Percentiles rank a stretch among this genome's conserved stretches.
These are phyloP conservation scores for Halcyon smyrnensis DNA, from an alignment of 2,797 vertebrate species.

Conservation along the genomic window DNA sequence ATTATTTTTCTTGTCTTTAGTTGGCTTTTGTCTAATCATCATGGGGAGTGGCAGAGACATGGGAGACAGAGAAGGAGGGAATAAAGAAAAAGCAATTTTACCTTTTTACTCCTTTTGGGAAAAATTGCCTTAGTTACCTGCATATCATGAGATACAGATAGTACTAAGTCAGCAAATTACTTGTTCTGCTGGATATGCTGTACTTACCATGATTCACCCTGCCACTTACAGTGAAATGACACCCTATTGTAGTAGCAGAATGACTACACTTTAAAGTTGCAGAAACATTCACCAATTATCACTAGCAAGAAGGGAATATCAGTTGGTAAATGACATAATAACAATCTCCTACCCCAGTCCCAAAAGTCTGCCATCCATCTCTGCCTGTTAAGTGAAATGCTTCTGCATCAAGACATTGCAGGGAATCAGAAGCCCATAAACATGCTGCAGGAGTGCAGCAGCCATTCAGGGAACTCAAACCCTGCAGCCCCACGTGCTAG, in stretches of 20 bases:
- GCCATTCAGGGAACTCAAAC: neutral
- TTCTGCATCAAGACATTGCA: neutral
- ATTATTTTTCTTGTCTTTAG: constrained; percentile 42
- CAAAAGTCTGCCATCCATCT: neutral
- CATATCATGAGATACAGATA: constrained; percentile 24
- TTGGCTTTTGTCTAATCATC: constrained; percentile 43
- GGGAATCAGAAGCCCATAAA: neutral
- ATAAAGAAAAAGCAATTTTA: constrained; percentile 32
- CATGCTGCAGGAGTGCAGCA: accelerated
- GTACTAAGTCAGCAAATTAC: constrained; percentile 56
- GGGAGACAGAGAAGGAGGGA: neutral
- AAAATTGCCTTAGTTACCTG: constrained; percentile 34
- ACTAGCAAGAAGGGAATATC: neutral
- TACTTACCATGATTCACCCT: constrained; percentile 37
- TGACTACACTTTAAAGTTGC: neutral
- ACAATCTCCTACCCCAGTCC: neutral
- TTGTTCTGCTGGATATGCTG: constrained; percentile 1
- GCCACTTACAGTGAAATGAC: constrained; percentile 28
- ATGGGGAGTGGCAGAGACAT: neutral
- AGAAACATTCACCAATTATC: constrained; percentile 50
- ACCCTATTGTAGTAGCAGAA: constrained; percentile 11
- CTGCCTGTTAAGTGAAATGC: neutral
- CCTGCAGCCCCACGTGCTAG: neutral
- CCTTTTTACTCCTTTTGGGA: constrained; percentile 35
- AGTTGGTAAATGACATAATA: neutral